A percentile compares a stretch with the other conserved stretches of the same genome.
phyloP scores from a whole-genome alignment of 2,113 vertebrate species.

The Brachyistius frenatus region DNA sequence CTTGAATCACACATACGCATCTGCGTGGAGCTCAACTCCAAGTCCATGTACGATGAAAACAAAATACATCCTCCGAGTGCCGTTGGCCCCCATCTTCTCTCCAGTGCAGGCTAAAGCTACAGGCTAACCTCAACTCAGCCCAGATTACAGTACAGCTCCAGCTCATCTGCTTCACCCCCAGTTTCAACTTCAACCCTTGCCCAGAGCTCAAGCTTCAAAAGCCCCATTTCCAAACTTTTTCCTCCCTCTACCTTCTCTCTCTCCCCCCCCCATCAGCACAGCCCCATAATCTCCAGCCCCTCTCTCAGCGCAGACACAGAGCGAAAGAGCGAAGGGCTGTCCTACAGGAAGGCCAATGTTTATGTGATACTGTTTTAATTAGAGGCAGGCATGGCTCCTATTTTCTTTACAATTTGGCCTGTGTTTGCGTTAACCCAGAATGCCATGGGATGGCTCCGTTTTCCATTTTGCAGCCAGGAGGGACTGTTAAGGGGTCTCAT shows the following conservation, averaged over 20 bases:
- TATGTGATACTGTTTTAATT: slow-evolving; percentile 84
- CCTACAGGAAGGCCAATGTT: slow-evolving; percentile 83
- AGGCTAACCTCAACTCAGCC: slow-evolving; percentile 36
- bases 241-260: slow-evolving; percentile 36
- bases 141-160: slow-evolving; percentile 36
- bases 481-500: slow-evolving; percentile 39
- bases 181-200: slow-evolving; percentile 58
- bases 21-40: slow-evolving; percentile 6
- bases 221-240: slow-evolving; percentile 33
- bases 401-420: slow-evolving; percentile 82
- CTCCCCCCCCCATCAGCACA: slow-evolving; percentile 25
- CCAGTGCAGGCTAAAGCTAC: slow-evolving; percentile 11
- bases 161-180: slow-evolving; percentile 39
- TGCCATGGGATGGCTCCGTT: slow-evolving; percentile 63
- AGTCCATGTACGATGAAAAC: slow-evolving; percentile 23
- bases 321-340: slow-evolving; percentile 58
- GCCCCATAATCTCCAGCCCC: slow-evolving; percentile 42
- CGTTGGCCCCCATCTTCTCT: not conserved
- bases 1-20: slow-evolving; percentile 41
- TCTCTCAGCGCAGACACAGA: slow-evolving; percentile 34
- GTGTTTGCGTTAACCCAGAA: slow-evolving; percentile 76
- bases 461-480: slow-evolving; percentile 60
- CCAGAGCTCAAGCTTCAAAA: slow-evolving; percentile 57
- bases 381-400: slow-evolving; percentile 78
- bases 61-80: slow-evolving; percentile 22